Percentiles rank a stretch among this genome's conserved stretches.
phyloP scores from a whole-genome alignment of 2,113 vertebrate genomes.

The Gallinago media region DNA sequence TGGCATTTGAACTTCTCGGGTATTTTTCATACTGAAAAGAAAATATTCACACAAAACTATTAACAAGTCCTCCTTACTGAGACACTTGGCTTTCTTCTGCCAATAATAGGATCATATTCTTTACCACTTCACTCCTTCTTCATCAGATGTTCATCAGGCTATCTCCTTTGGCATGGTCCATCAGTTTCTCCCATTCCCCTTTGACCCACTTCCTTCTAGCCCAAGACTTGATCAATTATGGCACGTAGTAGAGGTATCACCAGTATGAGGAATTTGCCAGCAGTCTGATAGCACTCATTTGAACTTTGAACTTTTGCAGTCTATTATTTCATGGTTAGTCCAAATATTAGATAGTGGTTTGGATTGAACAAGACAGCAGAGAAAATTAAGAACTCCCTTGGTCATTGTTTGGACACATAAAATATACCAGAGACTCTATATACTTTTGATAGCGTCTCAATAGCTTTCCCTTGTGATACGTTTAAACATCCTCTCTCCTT shows the following conservation, averaged over 20 bases:
- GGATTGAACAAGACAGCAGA: not conserved
- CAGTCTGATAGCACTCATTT: not conserved
- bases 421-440: not conserved
- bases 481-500: not conserved
- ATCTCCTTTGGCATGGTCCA: not conserved
- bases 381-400: not conserved
- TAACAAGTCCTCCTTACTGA: not conserved
- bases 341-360: not conserved
- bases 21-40: not conserved
- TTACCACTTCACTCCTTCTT: not conserved
- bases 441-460: not conserved
- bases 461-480: not conserved
- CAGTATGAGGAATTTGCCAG: not conserved
- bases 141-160: not conserved
- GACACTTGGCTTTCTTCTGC: not conserved
- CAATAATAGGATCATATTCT: not conserved
- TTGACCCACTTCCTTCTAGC: not conserved
- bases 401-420: not conserved
- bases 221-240: not conserved
- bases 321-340: not conserved
- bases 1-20: not conserved
- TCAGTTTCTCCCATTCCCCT: not conserved
- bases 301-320: not conserved
- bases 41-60: not conserved
- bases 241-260: fast-evolving